Evolutionary conservation across 2,113 vertebrate genomes (phyloP).

Genomic region (Sinocyclocheilus anshuiensis): DNA sequence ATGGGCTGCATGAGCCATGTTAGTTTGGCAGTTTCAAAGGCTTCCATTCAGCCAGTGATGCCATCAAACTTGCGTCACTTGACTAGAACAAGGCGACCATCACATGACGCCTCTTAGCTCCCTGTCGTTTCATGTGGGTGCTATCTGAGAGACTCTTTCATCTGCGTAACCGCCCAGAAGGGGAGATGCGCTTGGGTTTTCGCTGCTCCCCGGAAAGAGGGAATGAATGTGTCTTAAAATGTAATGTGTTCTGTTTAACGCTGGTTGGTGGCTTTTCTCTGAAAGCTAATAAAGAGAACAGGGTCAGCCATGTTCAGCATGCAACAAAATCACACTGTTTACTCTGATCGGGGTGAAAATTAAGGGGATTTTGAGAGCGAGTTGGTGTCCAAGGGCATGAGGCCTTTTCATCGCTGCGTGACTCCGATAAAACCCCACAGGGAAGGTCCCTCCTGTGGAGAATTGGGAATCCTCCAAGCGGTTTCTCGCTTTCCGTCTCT

Average conservation of each 20-base stretch:
- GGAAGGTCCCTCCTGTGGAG: not conserved
- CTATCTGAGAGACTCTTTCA: constrained; percentile 57
- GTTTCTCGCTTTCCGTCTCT: not conserved
- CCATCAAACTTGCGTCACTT: constrained; percentile 70
- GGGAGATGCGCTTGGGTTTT: not conserved
- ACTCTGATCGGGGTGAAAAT: not conserved
- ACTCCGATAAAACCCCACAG: constrained; percentile 7
- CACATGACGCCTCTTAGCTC: constrained; percentile 69
- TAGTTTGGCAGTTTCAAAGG: constrained; percentile 59
- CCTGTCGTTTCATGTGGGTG: constrained; percentile 60
- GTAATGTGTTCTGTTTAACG: not conserved
- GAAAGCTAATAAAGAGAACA: not conserved
- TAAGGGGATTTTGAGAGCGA: not conserved
- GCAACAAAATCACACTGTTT: not conserved
- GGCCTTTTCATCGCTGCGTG: constrained; percentile 10
- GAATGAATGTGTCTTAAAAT: not conserved
- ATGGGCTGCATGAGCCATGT: constrained; percentile 28
- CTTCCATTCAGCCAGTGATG: constrained; percentile 62
- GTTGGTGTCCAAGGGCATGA: not conserved
- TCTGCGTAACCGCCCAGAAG: constrained; percentile 23
- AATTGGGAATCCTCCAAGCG: not conserved
- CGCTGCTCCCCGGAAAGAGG: not conserved
- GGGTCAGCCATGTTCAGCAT: not conserved
- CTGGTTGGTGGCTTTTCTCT: not conserved
- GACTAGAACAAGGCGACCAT: constrained; percentile 60